Evolutionary conservation across 1,140 invertebrate genomes (phyloP).

Genomic region (Trichonephila clavipes): DNA sequence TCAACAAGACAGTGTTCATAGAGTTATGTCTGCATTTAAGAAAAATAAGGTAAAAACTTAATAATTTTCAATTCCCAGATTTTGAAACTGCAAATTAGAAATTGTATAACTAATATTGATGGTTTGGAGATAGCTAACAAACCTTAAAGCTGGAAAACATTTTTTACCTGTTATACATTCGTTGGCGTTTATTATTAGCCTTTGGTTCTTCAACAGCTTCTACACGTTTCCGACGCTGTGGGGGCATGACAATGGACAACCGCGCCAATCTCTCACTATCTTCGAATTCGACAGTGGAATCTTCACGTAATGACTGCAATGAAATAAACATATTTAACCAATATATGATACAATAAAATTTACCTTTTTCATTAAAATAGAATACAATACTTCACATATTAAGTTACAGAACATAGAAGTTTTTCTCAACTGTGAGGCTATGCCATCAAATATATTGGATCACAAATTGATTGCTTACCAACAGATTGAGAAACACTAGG

Average conservation of each 20-base stretch:
- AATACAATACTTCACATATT: not conserved
- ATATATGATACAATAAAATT: not conserved
- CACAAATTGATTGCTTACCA: no score
- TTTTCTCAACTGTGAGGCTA: no score
- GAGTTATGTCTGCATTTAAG: no score
- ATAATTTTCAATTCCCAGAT: no score
- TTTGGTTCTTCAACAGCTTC: slow-evolving; percentile 70
- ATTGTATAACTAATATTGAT: not conserved
- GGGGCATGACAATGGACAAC: slow-evolving; percentile 72
- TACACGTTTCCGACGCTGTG: slow-evolving; percentile 69
- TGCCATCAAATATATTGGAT: no score
- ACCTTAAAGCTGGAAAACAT: not conserved
- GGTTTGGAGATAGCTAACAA: not conserved
- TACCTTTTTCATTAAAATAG: not conserved
- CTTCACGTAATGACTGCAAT: slow-evolving; percentile 46
- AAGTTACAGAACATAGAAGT: no score
- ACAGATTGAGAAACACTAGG: no score
- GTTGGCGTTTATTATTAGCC: slow-evolving; percentile 59
- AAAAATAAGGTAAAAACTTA: no score
- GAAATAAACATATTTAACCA: not conserved
- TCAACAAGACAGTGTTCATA: no score
- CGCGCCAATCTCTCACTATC: slow-evolving; percentile 3
- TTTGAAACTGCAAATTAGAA: not conserved
- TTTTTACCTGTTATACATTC: slow-evolving; percentile 58
- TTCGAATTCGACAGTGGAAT: not conserved